Percentiles rank a stretch among this genome's conserved stretches.
phyloP scores from a whole-genome alignment of 1,140 invertebrate genomes.

The Pararge aegeria region DNA sequence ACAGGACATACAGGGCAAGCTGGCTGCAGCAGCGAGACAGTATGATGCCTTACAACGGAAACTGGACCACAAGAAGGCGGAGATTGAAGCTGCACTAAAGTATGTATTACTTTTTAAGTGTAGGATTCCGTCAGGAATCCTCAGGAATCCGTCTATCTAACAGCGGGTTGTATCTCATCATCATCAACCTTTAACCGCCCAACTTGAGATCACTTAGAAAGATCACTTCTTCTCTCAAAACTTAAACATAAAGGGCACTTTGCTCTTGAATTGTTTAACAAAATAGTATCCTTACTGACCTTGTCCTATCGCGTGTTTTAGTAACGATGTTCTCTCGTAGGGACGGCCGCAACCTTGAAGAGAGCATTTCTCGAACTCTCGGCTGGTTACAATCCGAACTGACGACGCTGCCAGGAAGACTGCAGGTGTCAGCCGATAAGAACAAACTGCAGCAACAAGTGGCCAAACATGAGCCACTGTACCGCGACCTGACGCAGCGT shows the following conservation, averaged over 20 bases:
- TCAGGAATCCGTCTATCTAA: too few species aligned
- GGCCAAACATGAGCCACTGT: conserved; percentile 92
- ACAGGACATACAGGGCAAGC: conserved; percentile 93
- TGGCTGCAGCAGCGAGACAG: conserved; percentile 89
- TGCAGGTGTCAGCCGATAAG: conserved; percentile 92
- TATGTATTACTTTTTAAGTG: conserved; percentile 41
- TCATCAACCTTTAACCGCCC: too few species aligned
- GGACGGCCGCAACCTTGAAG: conserved; percentile 92
- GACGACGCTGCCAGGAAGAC: conserved; percentile 86
- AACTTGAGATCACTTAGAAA: too few species aligned
- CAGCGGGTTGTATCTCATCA: too few species aligned
- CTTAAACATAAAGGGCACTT: too few species aligned
- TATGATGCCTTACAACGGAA: conserved; percentile 93
- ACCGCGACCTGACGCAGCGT: conserved; percentile 92
- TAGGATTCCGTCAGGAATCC: too few species aligned
- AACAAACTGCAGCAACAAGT: conserved; percentile 92
- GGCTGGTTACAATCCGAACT: conserved; percentile 93
- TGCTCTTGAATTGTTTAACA: too few species aligned
- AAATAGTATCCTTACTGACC: too few species aligned
- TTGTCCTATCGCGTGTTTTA: not conserved
- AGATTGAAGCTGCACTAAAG: conserved; percentile 91
- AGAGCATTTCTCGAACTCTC: conserved; percentile 90
- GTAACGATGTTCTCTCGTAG: conserved; percentile 46
- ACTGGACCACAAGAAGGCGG: conserved; percentile 92
- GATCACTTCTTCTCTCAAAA: too few species aligned